These are phyloP conservation scores for Drosophila willistoni DNA, from an alignment of 1,140 invertebrate species.

Conservation along the genomic window DNA sequence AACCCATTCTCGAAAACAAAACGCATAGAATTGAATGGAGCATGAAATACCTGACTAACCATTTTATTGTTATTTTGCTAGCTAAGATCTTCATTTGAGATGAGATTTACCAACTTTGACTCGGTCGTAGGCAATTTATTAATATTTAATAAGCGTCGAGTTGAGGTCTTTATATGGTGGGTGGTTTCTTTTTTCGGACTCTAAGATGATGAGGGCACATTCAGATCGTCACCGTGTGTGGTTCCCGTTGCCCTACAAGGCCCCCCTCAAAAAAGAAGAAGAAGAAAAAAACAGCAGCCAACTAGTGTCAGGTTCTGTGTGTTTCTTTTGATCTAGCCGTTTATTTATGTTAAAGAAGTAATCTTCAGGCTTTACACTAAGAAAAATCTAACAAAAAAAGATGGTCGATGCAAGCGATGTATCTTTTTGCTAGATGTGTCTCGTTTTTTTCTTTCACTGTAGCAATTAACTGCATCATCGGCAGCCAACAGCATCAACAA, in stretches of 20 bases:
- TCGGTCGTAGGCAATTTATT: conserved; percentile 56
- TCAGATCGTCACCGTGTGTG: conserved; percentile 51
- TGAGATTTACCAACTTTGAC: conserved; percentile 33
- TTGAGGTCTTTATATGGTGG: conserved; percentile 65
- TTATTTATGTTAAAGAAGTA: conserved; percentile 56
- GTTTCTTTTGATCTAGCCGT: conserved; percentile 51
- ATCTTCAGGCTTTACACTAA: conserved; percentile 40
- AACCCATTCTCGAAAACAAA: conserved; percentile 22
- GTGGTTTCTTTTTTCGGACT: neutral
- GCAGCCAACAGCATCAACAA: conserved; percentile 39
- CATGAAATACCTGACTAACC: conserved; percentile 43
- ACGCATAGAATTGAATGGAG: conserved; percentile 1
- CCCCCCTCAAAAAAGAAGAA: neutral
- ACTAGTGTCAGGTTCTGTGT: conserved; percentile 20
- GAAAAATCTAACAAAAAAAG: neutral
- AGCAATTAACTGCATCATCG: conserved; percentile 47
- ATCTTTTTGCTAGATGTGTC: neutral
- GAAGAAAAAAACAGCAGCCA: conserved; percentile 18
- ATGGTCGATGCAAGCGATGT: no score
- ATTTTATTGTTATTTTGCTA: conserved; percentile 33
- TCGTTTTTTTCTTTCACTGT: conserved; percentile 19
- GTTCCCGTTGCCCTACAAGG: conserved; percentile 12
- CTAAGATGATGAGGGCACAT: conserved; percentile 55
- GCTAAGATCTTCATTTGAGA: conserved; percentile 9
- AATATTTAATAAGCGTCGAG: conserved; percentile 60